Percentiles rank a stretch among this genome's conserved stretches.
Conservation (phyloP, 2,888 invertebrate genomes). For the Cyclophora albipunctata region DNA sequence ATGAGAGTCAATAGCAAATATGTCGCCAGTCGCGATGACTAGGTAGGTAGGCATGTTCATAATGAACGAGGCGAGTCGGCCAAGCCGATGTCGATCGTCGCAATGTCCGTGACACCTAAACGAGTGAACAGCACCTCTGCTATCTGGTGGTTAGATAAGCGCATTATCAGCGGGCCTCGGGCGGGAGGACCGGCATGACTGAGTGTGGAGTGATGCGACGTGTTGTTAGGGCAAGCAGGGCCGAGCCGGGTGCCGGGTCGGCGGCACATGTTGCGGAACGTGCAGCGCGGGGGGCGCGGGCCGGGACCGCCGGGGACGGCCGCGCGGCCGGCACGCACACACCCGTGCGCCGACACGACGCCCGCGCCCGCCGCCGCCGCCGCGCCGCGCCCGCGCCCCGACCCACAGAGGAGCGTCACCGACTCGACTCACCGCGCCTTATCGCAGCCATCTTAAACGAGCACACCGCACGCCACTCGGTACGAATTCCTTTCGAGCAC, state of each 20-base stretch:
- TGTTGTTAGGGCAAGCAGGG: conserved; percentile 37
- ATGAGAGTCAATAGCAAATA: conserved; percentile 43
- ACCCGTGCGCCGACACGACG: conserved; percentile 28
- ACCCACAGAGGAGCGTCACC: conserved; percentile 63
- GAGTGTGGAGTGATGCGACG: conserved; percentile 40
- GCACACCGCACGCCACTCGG: conserved; percentile 64
- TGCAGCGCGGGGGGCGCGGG: conserved; percentile 38
- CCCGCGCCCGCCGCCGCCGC: conserved; percentile 56
- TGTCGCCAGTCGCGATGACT: conserved; percentile 20
- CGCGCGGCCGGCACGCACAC: conserved; percentile 44
- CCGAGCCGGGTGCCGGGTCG: conserved; percentile 18
- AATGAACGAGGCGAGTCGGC: conserved; percentile 28
- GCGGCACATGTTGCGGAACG: conserved; percentile 70
- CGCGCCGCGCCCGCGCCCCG: conserved; percentile 58
- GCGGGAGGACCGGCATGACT: conserved; percentile 49
- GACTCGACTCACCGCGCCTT: conserved; percentile 68
- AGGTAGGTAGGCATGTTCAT: neutral
- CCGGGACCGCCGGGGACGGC: conserved; percentile 27
- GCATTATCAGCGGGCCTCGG: conserved; percentile 60
- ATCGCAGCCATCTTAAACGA: conserved; percentile 74
- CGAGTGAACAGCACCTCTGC: conserved; percentile 69
- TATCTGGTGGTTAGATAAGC: conserved; percentile 70
- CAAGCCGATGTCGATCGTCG: conserved; percentile 35
- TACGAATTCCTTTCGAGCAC: conserved; percentile 65
- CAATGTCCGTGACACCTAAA: conserved; percentile 69